Evolutionary conservation across 2,113 vertebrate genomes (phyloP), one percentile per base, ranked within the genome.

Genomic region (Sceloporus tristichus): DNA sequence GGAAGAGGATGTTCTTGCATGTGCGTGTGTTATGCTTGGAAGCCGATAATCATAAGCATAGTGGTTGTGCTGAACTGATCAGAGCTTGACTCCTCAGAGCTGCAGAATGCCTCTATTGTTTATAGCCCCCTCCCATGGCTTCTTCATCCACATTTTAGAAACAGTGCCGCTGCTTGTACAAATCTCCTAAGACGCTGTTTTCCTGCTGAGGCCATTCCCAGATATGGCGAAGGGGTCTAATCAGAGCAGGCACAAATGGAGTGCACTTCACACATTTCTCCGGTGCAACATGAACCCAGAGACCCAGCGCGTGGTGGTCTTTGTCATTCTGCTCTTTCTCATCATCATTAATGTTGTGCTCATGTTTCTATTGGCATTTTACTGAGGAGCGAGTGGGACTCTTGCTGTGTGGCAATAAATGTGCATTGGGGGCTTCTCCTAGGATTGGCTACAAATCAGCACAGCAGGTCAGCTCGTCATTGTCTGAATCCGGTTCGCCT

Each of bases 311-410:
- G 97, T 98, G 86, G 98, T 99, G 94, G 98, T 99, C 90, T 98
- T 98, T 93, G 91, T 98, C 88, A 99, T 99, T 96, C 98, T 99
- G 97, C 98, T 98, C 95, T 94, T 99, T 93, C 98, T 99, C 90
- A 98, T 99, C 95, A 95, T 99, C 96, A 98, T 99, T 97, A 99
- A 99, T 73, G 98, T 98, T 91, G 98, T 99, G 95, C 98, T 99
- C 84, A 98, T 99, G 96, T 99, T 99, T 95, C 97, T 99, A 85
- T 97, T 99, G 96, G 98, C 98, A 78, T 99, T 99, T 95, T 98
- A 98, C 96, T 99, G 96, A 88, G 62, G 98, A 95, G 92, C 91
- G 98, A 95, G 92, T 90, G 89, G 90, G 89, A 92, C 91, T 62
- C 82, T 89, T 89, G 91, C 89, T 93, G 82, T 23, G 29, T 71